These are phyloP conservation scores for Antheraea pernyi DNA, from an alignment of 1,140 invertebrate species.

Conservation along the genomic window DNA sequence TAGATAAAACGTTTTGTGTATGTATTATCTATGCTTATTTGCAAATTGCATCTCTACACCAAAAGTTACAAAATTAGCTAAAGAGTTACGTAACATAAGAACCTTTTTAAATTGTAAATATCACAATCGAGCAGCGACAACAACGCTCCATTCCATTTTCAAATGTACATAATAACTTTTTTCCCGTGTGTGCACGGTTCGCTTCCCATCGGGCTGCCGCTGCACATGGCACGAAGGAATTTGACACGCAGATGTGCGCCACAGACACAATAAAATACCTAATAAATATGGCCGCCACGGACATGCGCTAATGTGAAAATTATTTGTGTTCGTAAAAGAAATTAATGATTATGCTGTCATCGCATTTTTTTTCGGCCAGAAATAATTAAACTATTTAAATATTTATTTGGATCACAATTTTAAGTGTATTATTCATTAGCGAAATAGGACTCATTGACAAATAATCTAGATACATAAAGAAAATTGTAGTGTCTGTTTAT, in stretches of 20 bases:
- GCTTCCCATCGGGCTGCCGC: constrained; percentile 68
- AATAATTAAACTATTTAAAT: too few species aligned
- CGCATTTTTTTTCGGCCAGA: too few species aligned
- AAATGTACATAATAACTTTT: constrained; percentile 7
- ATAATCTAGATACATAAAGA: too few species aligned
- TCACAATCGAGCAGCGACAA: background rate
- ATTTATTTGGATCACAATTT: too few species aligned
- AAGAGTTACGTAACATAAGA: background rate
- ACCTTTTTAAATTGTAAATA: background rate
- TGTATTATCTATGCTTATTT: background rate
- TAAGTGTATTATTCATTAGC: too few species aligned
- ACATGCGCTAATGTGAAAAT: constrained; percentile 8
- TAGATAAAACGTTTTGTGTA: background rate
- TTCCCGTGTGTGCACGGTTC: constrained; percentile 57
- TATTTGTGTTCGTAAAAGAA: background rate
- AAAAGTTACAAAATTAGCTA: background rate
- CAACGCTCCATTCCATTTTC: constrained; percentile 1
- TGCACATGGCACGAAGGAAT: constrained; percentile 73
- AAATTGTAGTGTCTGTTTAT: too few species aligned
- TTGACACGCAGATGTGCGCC: constrained; percentile 73
- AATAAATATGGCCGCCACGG: constrained; percentile 43
- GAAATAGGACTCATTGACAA: too few species aligned
- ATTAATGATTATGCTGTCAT: background rate
- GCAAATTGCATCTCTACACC: background rate
- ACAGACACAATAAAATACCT: constrained; percentile 61